These are phyloP conservation scores for Tupaia chinensis DNA, from an alignment of 2,113 vertebrate genomes.

Conservation along the genomic window DNA sequence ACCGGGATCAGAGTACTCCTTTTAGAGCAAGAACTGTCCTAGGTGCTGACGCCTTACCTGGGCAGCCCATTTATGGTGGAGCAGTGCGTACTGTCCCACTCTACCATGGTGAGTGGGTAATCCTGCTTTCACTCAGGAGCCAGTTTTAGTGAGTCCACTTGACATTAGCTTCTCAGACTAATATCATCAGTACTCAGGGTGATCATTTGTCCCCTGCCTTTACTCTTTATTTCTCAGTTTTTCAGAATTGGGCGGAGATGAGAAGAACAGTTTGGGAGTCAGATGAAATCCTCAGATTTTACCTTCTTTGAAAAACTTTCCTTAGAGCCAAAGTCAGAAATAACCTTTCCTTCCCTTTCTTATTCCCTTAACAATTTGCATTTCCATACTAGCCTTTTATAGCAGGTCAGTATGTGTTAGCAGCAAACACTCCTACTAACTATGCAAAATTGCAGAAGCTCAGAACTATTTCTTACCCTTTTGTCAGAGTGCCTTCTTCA, in stretches of 20 bases:
- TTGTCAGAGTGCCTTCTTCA: neutral
- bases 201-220: neutral
- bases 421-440: neutral
- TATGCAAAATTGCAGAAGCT: neutral
- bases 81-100: neutral
- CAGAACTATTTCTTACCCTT: neutral
- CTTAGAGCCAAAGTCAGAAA: neutral
- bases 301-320: neutral
- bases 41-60: neutral
- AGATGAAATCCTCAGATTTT: neutral
- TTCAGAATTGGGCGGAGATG: neutral
- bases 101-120: neutral
- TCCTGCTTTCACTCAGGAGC: neutral
- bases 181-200: neutral
- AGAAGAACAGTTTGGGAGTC: neutral
- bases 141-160: neutral
- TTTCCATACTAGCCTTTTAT: neutral
- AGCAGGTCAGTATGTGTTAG: neutral
- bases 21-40: neutral
- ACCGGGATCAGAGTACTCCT: neutral
- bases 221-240: neutral
- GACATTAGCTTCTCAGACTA: neutral
- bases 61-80: fast-evolving
- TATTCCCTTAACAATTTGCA: neutral
- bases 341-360: neutral